Evolutionary conservation across 2,797 vertebrate genomes (phyloP).

Genomic region (Dermochelys coriacea): DNA sequence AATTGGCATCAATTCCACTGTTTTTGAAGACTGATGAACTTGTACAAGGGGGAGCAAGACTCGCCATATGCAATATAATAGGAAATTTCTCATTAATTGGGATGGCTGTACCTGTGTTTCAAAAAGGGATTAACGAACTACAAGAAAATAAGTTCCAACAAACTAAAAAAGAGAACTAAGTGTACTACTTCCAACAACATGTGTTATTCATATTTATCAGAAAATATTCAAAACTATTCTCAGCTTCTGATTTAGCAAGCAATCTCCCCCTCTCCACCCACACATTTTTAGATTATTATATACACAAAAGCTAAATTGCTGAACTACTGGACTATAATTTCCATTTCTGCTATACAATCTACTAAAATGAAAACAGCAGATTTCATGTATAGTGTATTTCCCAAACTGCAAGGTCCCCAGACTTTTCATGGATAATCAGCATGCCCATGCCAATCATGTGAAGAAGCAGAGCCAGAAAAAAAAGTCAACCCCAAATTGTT

Average conservation of each 20-base stretch:
- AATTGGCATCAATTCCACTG: background rate
- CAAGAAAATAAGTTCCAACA: background rate
- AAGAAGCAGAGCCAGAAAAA: background rate
- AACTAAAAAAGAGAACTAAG: background rate
- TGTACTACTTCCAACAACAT: background rate
- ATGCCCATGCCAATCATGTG: background rate
- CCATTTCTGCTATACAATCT: background rate
- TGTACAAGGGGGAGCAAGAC: background rate
- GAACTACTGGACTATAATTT: background rate
- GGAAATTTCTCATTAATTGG: background rate
- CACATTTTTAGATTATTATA: background rate
- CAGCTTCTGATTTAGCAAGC: background rate
- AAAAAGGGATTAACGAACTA: background rate
- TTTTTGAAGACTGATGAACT: background rate
- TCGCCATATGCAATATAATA: background rate
- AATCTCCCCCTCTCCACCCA: background rate
- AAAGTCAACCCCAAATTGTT: background rate
- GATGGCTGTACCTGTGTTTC: background rate
- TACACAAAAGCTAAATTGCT: background rate
- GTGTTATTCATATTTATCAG: background rate
- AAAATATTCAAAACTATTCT: background rate
- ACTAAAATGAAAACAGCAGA: background rate
- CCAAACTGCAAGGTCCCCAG: background rate
- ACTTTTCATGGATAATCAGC: background rate
- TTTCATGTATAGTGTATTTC: background rate